These are phyloP conservation scores for Drosophila austrosaltans DNA, from an alignment of 2,888 invertebrate genomes.

Conservation along the genomic window DNA sequence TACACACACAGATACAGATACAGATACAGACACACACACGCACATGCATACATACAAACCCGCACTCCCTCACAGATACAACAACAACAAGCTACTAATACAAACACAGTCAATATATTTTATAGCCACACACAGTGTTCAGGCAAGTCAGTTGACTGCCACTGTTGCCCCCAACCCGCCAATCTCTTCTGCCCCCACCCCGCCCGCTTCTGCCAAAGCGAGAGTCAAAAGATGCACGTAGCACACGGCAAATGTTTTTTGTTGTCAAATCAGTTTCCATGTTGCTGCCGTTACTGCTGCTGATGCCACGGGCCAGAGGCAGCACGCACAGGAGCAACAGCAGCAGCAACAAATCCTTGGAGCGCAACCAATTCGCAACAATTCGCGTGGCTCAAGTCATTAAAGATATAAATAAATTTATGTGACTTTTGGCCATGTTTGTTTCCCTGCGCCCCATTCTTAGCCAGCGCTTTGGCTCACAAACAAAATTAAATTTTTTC, in stretches of 20 bases:
- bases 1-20: constrained; percentile 51
- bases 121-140: constrained; percentile 51
- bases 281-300: constrained; percentile 35
- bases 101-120: constrained; percentile 72
- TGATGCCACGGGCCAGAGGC: constrained; percentile 46
- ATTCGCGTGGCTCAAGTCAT: constrained; percentile 78
- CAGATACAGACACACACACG: constrained; percentile 31
- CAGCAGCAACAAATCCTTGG: constrained; percentile 38
- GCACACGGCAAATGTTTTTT: constrained; percentile 62
- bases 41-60: neutral
- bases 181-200: constrained; percentile 1
- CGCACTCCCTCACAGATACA: neutral
- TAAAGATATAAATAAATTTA: constrained; percentile 81
- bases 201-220: neutral
- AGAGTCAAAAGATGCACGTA: constrained; percentile 64
- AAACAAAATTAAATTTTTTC: constrained; percentile 16
- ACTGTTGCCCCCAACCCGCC: constrained; percentile 9
- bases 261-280: constrained; percentile 77
- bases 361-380: constrained; percentile 65
- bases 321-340: constrained; percentile 48
- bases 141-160: constrained; percentile 16
- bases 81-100: constrained; percentile 34
- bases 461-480: constrained; percentile 1
- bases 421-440: constrained; percentile 73
- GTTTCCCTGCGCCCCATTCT: neutral